Conservation (phyloP, 2,797 vertebrate species). For the Steatocranus sp. region DNA sequence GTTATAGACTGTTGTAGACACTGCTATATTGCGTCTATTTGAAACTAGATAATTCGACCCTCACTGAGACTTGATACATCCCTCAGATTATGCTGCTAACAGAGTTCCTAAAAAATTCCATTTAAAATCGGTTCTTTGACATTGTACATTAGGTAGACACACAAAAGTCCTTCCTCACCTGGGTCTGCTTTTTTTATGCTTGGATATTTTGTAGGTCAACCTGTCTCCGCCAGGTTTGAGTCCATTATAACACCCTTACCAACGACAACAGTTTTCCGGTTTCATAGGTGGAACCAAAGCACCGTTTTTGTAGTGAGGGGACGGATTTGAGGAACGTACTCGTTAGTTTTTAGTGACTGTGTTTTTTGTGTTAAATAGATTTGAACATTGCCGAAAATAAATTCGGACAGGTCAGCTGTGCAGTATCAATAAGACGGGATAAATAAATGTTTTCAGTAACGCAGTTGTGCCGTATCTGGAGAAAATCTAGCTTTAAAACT, state of each 20-base stretch:
- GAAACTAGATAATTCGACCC: neutral
- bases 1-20: neutral
- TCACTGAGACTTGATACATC: neutral
- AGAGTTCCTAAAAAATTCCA: neutral
- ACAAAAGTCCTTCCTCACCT: neutral
- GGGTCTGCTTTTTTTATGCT: neutral
- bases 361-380: neutral
- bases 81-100: neutral
- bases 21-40: neutral
- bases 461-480: neutral
- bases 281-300: slow-evolving; percentile 18
- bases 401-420: fast-evolving
- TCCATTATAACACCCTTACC: neutral
- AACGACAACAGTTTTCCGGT: neutral
- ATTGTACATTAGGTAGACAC: neutral
- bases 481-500: neutral
- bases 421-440: neutral
- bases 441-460: neutral
- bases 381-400: neutral
- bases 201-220: neutral
- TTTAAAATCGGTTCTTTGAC: neutral
- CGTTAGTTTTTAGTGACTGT: neutral
- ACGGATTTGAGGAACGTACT: slow-evolving; percentile 36
- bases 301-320: neutral
- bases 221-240: too few relatives aligned